A percentile compares a stretch with the other conserved stretches of the same genome.
These are phyloP conservation scores for Hirtodrosophila histrioides DNA, from an alignment of 2,888 invertebrate genomes.

Conservation along the genomic window DNA sequence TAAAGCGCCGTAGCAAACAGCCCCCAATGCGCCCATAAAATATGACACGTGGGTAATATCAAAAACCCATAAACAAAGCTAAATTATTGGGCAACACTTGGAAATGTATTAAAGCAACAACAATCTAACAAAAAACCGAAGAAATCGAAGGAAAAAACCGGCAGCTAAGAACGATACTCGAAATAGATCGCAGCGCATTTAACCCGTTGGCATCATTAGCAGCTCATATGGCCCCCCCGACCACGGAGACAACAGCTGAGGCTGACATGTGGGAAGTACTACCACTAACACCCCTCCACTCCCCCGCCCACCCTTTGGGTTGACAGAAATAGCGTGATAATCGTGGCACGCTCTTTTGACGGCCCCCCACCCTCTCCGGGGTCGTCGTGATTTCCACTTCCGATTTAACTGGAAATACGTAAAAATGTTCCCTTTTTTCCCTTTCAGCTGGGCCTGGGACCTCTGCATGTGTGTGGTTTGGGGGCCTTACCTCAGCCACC, in stretches of 20 bases:
- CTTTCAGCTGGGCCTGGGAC: not conserved
- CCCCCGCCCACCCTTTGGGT: not conserved
- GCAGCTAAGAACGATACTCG: constrained; percentile 23
- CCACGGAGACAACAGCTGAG: constrained; percentile 50
- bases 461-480: constrained; percentile 55
- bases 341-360: constrained; percentile 68
- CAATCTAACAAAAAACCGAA: constrained; percentile 10
- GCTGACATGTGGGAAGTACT: constrained; percentile 67
- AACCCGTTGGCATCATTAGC: constrained; percentile 78
- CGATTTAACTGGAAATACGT: constrained; percentile 74
- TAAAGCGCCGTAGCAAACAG: constrained; percentile 28
- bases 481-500: constrained; percentile 6
- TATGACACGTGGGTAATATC: constrained; percentile 74
- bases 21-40: constrained; percentile 53
- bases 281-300: constrained; percentile 1
- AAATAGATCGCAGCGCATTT: constrained; percentile 69
- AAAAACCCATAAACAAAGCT: constrained; percentile 70
- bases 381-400: constrained; percentile 70
- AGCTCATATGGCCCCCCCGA: constrained; percentile 53
- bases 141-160: constrained; percentile 3
- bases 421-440: constrained; percentile 44
- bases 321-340: constrained; percentile 81
- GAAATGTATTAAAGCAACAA: constrained; percentile 26
- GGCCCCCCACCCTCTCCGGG: constrained; percentile 1
- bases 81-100: constrained; percentile 69